phyloP scores from a whole-genome alignment of 2,888 invertebrate genomes.

The Tethea ocularis region DNA sequence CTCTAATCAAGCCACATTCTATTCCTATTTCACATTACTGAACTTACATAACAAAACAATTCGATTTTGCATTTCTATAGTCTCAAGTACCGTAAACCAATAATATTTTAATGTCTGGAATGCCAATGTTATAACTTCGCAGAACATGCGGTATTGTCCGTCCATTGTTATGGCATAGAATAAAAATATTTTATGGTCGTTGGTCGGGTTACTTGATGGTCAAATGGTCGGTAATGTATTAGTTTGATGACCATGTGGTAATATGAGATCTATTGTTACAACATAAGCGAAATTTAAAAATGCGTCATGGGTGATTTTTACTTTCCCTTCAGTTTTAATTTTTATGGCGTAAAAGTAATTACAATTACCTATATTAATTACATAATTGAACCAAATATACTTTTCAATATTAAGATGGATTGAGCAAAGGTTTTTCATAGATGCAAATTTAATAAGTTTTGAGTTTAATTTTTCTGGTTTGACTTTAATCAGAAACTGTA shows the following conservation, averaged over 20 bases:
- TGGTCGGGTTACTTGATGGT: not conserved
- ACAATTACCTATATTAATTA: not conserved
- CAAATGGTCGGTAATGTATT: not conserved
- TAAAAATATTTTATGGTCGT: not conserved
- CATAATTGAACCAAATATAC: not conserved
- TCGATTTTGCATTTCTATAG: conserved; percentile 3
- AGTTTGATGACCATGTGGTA: not conserved
- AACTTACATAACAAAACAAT: conserved; percentile 1
- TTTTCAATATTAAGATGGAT: not conserved
- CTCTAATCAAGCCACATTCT: not conserved
- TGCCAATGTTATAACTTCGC: conserved; percentile 7
- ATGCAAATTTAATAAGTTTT: too few species aligned
- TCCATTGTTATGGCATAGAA: conserved; percentile 6
- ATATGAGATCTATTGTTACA: not conserved
- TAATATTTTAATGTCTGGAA: conserved; percentile 2
- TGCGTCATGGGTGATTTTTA: not conserved
- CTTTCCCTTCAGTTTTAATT: not conserved
- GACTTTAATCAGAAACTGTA: too few species aligned
- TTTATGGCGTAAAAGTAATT: not conserved
- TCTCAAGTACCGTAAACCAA: conserved; percentile 6
- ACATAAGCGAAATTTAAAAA: not conserved
- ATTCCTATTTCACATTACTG: not conserved
- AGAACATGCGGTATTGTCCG: not conserved
- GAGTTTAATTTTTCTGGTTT: too few species aligned
- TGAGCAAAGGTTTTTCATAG: too few species aligned